Conservation (phyloP, 2,888 invertebrate species). For the Epistrophella euchroma region DNA sequence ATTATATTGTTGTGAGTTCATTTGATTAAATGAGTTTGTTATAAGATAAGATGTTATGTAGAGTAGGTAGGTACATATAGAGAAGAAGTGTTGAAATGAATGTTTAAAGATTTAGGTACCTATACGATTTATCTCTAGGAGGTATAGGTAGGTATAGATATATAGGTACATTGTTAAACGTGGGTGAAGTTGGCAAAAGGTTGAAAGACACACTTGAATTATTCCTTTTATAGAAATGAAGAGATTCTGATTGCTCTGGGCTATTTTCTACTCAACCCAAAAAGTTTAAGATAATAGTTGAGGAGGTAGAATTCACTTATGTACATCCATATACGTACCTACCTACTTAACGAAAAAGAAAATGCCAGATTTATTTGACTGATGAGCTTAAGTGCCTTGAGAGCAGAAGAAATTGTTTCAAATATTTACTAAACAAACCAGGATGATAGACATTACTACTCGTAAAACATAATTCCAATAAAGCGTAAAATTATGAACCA, state of each 20-base stretch:
- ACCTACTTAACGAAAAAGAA: too few relatives aligned
- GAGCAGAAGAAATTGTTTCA: too few relatives aligned
- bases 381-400: too few relatives aligned
- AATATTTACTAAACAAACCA: too few relatives aligned
- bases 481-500: too few relatives aligned
- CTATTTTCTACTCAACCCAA: neutral
- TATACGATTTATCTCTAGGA: constrained; percentile 37
- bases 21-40: constrained; percentile 68
- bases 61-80: neutral
- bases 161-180: neutral
- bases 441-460: too few relatives aligned
- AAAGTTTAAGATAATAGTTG: neutral
- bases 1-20: constrained; percentile 71
- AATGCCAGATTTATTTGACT: too few relatives aligned
- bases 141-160: too few relatives aligned
- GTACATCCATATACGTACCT: too few relatives aligned
- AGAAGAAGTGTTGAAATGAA: constrained; percentile 37
- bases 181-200: constrained; percentile 5
- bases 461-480: too few relatives aligned
- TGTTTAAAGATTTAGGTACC: constrained; percentile 51
- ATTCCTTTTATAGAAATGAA: neutral
- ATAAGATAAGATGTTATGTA: constrained; percentile 18
- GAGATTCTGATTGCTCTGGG: neutral
- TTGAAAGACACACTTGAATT: neutral
- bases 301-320: neutral